phyloP scores from a whole-genome alignment of 2,113 vertebrate species.

The Hystrix cristata region DNA sequence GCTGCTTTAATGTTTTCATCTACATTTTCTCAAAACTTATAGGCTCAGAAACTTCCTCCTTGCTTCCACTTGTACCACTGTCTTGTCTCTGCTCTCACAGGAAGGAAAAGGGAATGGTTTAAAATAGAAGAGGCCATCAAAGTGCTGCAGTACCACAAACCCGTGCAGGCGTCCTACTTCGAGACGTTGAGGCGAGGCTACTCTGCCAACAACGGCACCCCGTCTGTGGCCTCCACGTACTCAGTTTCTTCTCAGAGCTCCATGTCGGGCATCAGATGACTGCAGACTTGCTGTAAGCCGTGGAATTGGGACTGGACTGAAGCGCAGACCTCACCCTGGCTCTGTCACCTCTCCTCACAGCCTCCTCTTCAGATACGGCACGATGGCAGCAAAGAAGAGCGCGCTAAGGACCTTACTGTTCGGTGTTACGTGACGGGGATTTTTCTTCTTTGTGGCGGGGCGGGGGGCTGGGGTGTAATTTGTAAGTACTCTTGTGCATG shows the following conservation, averaged over 20 bases:
- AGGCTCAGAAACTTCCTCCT: not conserved
- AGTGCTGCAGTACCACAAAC: slow-evolving; percentile 97
- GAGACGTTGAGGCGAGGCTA: slow-evolving; percentile 95
- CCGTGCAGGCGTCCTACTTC: slow-evolving; percentile 98
- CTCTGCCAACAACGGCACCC: slow-evolving; percentile 96
- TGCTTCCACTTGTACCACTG: slow-evolving; percentile 65
- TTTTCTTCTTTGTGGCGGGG: slow-evolving; percentile 72
- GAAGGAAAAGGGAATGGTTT: slow-evolving; percentile 99
- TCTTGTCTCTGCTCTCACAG: slow-evolving; percentile 88
- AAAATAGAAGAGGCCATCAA: slow-evolving; percentile 97
- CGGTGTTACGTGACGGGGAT: slow-evolving; percentile 86
- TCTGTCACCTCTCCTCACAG: slow-evolving; percentile 80
- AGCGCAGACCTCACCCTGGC: slow-evolving; percentile 77
- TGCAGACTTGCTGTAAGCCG: slow-evolving; percentile 83
- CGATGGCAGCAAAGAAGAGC: slow-evolving; percentile 85
- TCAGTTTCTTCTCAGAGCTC: slow-evolving; percentile 94
- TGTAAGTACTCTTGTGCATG: slow-evolving; percentile 89
- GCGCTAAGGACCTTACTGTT: slow-evolving; percentile 83
- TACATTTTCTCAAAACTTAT: not conserved
- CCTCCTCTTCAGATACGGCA: slow-evolving; percentile 85
- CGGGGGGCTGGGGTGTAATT: slow-evolving; percentile 81
- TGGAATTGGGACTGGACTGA: slow-evolving; percentile 86
- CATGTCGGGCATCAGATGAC: slow-evolving; percentile 98
- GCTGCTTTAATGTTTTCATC: not conserved
- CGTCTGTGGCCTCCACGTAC: slow-evolving; percentile 94